Evolutionary conservation across 2,888 invertebrate genomes (phyloP).

Genomic region (Drosophila greeni): DNA sequence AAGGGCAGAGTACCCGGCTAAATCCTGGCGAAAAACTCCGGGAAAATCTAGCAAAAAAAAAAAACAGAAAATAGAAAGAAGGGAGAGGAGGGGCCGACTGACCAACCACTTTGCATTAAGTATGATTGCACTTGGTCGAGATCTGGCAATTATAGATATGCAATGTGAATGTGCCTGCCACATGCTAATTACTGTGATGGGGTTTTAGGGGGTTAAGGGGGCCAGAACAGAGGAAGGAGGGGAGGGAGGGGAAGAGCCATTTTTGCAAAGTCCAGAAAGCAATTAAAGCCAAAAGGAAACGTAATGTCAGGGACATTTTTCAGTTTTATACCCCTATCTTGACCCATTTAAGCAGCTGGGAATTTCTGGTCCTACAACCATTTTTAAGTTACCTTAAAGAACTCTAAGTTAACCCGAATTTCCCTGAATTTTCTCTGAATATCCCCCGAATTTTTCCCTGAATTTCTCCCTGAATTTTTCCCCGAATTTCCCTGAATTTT

Average conservation of each 20-base stretch:
- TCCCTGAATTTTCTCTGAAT: too few species aligned
- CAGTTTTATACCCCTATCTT: neutral
- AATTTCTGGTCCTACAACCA: too few species aligned
- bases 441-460: too few species aligned
- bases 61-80: too few species aligned
- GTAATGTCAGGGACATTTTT: neutral
- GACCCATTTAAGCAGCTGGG: too few species aligned
- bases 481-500: too few species aligned
- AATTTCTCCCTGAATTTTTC: too few species aligned
- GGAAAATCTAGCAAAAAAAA: neutral
- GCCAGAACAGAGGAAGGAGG: neutral
- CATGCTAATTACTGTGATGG: constrained; percentile 27
- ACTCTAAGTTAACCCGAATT: too few species aligned
- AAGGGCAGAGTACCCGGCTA: constrained; percentile 1
- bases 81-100: constrained; percentile 1
- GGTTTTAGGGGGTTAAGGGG: too few species aligned
- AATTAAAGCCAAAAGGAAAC: neutral
- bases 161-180: constrained; percentile 35
- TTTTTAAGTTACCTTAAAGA: too few species aligned
- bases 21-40: neutral
- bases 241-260: neutral
- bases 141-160: constrained; percentile 50
- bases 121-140: constrained; percentile 44
- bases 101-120: constrained; percentile 43
- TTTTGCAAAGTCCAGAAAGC: neutral